Base-by-base conservation (phyloP, 2,888 invertebrate species). In the Tetranychus piercei region DNA sequence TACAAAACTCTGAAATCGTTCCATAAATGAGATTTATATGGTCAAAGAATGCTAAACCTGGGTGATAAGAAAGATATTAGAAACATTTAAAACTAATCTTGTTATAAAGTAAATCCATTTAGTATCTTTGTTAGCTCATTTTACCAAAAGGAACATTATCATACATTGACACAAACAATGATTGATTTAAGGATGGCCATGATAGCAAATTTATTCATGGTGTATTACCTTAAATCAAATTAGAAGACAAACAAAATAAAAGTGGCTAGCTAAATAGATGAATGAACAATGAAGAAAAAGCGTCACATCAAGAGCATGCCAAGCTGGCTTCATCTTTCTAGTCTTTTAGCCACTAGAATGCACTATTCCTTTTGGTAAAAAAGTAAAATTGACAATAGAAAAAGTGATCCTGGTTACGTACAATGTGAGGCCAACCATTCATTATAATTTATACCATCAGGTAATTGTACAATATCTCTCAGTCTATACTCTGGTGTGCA, bases 361-460 rank as follows among this genome's bases (percentile, higher is more conserved):
- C 34, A 34, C 34, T 34, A 34, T 34, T 34, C 34, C 34, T 34
- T 34, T 34, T 20, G 66, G 66, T 20, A 15, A 11, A 66, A 11
- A 66, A 11, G 11, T 20, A 15, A 20, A 66, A 66, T 7, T 7
- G 11, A 66, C 34, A 34, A 4, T 34, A 34, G 34, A 66, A 11
- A 66, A 20, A 66, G 66, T 20, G 66, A 66, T 20, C 15, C 6
- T 55, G 9, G 75, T 76, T 72, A 86, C 89, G 87, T 84, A 94
- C 94, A 94, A 84, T 99, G 96, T 79, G 94, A 95, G 79, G 97
- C 97, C 81, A 99, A 89, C 97, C 99, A 99, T 87, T 99, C 99
- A 85, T 96, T 94, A 86, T 92, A 91, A 85, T 96, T 96, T 83
- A 99, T 88, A 79, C 94, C 94, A 80, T 89, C 88, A 80, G 97